Base-by-base conservation (phyloP, 2,888 invertebrate species). In the Deilephila porcellus region DNA sequence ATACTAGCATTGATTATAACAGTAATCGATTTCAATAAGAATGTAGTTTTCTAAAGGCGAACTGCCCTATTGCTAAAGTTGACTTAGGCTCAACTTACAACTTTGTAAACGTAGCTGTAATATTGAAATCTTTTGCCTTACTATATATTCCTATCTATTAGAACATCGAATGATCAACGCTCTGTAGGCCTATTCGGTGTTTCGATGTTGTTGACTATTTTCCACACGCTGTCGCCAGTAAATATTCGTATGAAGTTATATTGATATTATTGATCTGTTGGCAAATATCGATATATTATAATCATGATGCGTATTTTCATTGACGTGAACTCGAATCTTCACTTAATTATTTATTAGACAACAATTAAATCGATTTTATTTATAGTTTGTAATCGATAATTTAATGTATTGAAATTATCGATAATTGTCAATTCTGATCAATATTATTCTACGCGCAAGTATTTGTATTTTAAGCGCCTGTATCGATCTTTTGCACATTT, bases 131-230 rank as follows among this genome's bases (percentile, higher is more conserved):
- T 67, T 67, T 67, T 67, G 45, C 67, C 25, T 67, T 45, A 45
- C 8, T 45, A 29, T 67, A 52, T 67, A 67, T 67, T 67, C 52
- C 45, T 67, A 52, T 52, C 20, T 67, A 60, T 71, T 45, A 25
- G 45, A 71, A 71, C 71, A 71, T 71, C 71, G 71, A 71, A 71
- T 71, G 37, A 25, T 71, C 71, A 71, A 60, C 71, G 71, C 71
- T 71, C 52, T 71, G 25, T 71, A 71, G 60, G 60, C 25, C 53
- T 71, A 37, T 71, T 71, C 20, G 60, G 45, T 60, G 60, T 60
- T 71, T 60, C 37, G 60, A 62, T 60, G 67, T 67, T 52, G 67
- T 67, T 67, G 1, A 52, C 17, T 25, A 25, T 25, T 67, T 5
- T 25, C 52, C 25, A 25, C 52, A 45, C 17, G 45, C 25, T 45